phyloP scores from a whole-genome alignment of 2,113 vertebrate species.

The Pomatorhinus ruficollis region DNA sequence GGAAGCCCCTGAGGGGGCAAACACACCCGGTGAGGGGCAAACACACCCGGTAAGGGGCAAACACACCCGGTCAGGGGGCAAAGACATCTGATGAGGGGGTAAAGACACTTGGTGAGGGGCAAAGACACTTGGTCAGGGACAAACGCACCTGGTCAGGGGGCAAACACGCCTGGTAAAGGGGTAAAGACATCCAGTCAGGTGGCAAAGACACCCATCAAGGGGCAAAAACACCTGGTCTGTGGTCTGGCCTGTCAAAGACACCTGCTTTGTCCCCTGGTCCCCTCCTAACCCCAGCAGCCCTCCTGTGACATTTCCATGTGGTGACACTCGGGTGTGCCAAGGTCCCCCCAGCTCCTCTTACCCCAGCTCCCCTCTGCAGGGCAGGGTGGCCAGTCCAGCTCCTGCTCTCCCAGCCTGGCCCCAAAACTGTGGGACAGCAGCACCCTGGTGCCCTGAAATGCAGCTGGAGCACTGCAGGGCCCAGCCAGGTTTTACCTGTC shows the following conservation, averaged over 20 bases:
- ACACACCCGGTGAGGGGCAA: not conserved
- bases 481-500: not conserved
- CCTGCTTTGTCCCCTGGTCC: not conserved
- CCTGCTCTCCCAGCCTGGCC: not conserved
- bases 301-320: not conserved
- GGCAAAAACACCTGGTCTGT: too few relatives aligned
- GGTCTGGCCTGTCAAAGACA: too few relatives aligned
- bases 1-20: not conserved
- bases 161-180: not conserved
- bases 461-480: not conserved
- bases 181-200: not conserved
- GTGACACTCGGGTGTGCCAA: not conserved
- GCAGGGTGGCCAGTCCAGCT: not conserved
- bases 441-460: rapidly evolving
- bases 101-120: too few relatives aligned
- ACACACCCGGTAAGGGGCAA: rapidly evolving
- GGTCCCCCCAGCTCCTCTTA: not conserved
- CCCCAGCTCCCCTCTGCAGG: rapidly evolving
- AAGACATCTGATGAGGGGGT: rapidly evolving
- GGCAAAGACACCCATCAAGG: too few relatives aligned
- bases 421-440: rapidly evolving
- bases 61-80: rapidly evolving
- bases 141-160: not conserved
- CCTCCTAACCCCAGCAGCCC: not conserved
- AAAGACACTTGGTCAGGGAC: not conserved